A percentile compares a stretch with the other conserved stretches of the same genome.
These are phyloP conservation scores for Psephotus haematonotus DNA, from an alignment of 2,113 vertebrate species.

Conservation along the genomic window DNA sequence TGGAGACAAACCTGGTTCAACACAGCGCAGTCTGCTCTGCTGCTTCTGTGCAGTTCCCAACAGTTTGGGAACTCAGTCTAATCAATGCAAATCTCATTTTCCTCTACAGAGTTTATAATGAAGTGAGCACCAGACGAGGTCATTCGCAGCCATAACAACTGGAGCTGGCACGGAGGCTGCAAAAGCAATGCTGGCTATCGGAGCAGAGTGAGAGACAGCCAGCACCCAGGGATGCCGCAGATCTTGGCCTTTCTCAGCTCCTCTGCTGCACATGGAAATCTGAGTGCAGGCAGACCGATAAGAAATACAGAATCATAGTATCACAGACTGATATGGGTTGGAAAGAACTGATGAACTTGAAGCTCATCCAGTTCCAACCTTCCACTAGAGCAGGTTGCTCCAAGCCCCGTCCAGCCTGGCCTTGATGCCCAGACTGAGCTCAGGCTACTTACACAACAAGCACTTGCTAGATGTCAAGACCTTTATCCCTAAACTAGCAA, in stretches of 20 bases:
- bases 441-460: neutral
- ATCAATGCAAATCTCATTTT: neutral
- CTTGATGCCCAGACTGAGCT: neutral
- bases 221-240: neutral
- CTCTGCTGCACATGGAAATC: neutral
- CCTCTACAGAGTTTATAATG: neutral
- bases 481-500: neutral
- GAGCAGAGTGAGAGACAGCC: neutral
- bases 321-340: neutral
- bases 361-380: neutral
- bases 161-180: neutral
- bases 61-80: neutral
- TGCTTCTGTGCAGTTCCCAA: neutral
- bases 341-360: neutral
- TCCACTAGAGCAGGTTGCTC: neutral
- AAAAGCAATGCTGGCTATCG: accelerated
- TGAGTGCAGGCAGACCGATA: neutral
- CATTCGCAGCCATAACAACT: accelerated
- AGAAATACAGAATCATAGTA: neutral
- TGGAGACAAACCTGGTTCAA: neutral
- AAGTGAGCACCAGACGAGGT: neutral
- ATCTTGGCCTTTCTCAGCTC: neutral
- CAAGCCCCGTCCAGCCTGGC: neutral
- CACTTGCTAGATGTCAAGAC: neutral
- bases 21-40: neutral